These are phyloP conservation scores for Crematogaster levior DNA, from an alignment of 2,888 invertebrate genomes.

Conservation along the genomic window DNA sequence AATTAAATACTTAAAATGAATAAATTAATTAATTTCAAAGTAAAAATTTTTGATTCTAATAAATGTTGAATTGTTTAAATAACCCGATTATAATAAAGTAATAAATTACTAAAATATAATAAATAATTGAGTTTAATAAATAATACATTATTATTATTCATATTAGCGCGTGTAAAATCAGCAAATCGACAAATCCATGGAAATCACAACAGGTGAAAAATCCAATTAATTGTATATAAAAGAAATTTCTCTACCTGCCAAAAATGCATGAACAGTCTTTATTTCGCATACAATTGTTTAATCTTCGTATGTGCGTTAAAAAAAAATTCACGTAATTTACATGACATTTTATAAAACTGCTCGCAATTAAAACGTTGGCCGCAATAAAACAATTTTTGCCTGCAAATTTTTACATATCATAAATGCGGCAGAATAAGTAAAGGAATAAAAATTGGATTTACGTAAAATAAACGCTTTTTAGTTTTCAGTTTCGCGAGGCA, in stretches of 20 bases:
- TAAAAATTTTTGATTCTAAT: slow-evolving; percentile 8
- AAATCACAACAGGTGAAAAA: neutral
- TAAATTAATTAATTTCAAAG: neutral
- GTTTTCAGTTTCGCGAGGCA: neutral
- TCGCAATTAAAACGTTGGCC: neutral
- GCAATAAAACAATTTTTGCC: neutral
- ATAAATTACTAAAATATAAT: slow-evolving; percentile 5
- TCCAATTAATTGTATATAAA: slow-evolving; percentile 7
- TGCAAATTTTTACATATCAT: neutral
- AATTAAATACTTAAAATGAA: neutral
- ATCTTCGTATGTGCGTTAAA: neutral
- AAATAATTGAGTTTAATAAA: slow-evolving; percentile 11
- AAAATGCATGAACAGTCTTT: neutral
- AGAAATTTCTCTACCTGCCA: neutral
- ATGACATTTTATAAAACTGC: neutral
- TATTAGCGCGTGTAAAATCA: neutral
- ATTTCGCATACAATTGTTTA: slow-evolving; percentile 14
- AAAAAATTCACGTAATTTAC: slow-evolving; percentile 3
- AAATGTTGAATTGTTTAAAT: neutral
- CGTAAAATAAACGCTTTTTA: neutral
- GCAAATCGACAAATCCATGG: neutral
- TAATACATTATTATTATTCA: neutral
- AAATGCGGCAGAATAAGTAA: neutral
- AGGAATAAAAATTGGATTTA: neutral
- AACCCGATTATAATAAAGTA: slow-evolving; percentile 13